Evolutionary conservation across 2,888 invertebrate species (phyloP).

Genomic region (Dynastes maya): DNA sequence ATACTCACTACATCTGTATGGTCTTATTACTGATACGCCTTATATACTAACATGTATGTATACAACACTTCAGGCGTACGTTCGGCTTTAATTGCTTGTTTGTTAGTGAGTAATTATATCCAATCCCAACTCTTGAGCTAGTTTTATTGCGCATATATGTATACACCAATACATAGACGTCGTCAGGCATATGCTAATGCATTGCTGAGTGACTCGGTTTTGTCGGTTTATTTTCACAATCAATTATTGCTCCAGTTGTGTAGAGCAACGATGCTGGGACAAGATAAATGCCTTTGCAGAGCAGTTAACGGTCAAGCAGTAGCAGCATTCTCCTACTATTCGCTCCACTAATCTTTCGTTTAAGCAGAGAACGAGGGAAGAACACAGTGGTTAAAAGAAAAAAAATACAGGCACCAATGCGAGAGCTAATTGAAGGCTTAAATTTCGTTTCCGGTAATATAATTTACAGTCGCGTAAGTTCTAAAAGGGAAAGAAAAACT

Average conservation of each 20-base stretch:
- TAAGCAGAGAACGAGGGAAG: slow-evolving; percentile 34
- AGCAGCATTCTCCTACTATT: slow-evolving; percentile 39
- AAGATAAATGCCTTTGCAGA: slow-evolving; percentile 44
- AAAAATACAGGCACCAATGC: background rate
- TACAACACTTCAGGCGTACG: slow-evolving; percentile 18
- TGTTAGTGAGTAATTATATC: slow-evolving; percentile 43
- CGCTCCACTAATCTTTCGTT: slow-evolving; percentile 42
- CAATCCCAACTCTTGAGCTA: slow-evolving; percentile 34
- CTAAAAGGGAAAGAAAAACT: background rate
- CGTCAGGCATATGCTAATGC: slow-evolving; percentile 35
- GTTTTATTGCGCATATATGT: slow-evolving; percentile 37
- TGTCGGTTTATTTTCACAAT: slow-evolving; percentile 46
- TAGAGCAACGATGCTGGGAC: slow-evolving; percentile 30
- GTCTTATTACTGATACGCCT: background rate
- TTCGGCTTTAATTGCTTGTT: slow-evolving; percentile 39
- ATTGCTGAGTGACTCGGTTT: slow-evolving; percentile 43
- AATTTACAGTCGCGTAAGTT: background rate
- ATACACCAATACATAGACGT: slow-evolving; percentile 7
- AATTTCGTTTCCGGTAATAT: slow-evolving; percentile 28
- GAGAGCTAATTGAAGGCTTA: slow-evolving; percentile 32
- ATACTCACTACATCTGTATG: too few relatives aligned
- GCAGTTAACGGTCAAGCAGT: slow-evolving; percentile 44
- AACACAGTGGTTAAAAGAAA: background rate
- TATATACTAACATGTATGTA: slow-evolving; percentile 17
- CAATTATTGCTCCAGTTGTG: slow-evolving; percentile 44